Percentiles rank a stretch among this genome's conserved stretches.
Conservation (phyloP, 2,888 invertebrate species). For the Cerastis rubricosa region DNA sequence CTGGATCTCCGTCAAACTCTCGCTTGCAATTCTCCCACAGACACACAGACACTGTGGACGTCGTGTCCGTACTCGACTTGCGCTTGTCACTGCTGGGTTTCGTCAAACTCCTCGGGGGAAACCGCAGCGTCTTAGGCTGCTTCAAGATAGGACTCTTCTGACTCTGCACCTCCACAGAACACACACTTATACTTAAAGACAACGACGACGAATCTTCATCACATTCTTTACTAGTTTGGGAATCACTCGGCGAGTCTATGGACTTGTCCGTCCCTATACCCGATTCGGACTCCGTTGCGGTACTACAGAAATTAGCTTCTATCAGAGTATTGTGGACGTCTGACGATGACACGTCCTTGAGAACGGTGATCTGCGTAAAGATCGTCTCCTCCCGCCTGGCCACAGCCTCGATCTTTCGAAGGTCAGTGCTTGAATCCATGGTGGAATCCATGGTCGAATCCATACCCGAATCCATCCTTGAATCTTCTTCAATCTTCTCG, state of each 20-base stretch:
- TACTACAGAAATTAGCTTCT: slow-evolving; percentile 85
- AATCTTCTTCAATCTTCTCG: slow-evolving; percentile 39
- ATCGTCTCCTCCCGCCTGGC: slow-evolving; percentile 86
- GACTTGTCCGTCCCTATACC: slow-evolving; percentile 89
- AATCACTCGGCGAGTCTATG: slow-evolving; percentile 88
- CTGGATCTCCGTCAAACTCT: slow-evolving; percentile 94
- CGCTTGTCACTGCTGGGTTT: slow-evolving; percentile 81
- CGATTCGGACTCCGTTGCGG: slow-evolving; percentile 87
- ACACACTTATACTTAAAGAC: slow-evolving; percentile 85
- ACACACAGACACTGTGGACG: slow-evolving; percentile 91
- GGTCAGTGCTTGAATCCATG: slow-evolving; percentile 71
- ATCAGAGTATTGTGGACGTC: slow-evolving; percentile 86
- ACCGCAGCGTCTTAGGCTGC: slow-evolving; percentile 95
- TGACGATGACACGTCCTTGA: slow-evolving; percentile 85
- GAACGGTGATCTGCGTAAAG: slow-evolving; percentile 87
- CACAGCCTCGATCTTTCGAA: slow-evolving; percentile 83
- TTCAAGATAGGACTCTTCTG: slow-evolving; percentile 95
- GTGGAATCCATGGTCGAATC: slow-evolving; percentile 66
- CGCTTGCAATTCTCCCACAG: slow-evolving; percentile 96
- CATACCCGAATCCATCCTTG: slow-evolving; percentile 69
- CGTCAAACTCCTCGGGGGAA: slow-evolving; percentile 91
- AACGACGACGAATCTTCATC: slow-evolving; percentile 88
- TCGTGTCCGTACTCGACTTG: slow-evolving; percentile 85
- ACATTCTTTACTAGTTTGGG: slow-evolving; percentile 87
- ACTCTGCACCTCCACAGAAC: slow-evolving; percentile 82